Evolutionary conservation across 2,888 invertebrate genomes (phyloP), one percentile per base, ranked within the genome.

Genomic region (Caenorhabditis sp.): DNA sequence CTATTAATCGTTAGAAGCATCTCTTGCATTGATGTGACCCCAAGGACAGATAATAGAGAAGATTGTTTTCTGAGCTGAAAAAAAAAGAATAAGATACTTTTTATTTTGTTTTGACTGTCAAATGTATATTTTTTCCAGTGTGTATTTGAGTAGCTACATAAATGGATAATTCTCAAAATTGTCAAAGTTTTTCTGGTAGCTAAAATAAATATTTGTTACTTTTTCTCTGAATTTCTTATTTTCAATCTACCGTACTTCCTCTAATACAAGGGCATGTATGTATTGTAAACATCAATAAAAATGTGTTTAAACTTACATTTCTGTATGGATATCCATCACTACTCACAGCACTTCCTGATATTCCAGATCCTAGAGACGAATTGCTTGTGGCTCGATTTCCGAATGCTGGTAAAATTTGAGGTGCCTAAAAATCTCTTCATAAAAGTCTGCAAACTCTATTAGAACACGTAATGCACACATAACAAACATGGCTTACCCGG

Each of bases 1-100:
- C 84, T 87, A 19, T 83, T 81, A 36, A 88, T 73, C 24, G 69
- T 86, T 66, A 86, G 69, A 1, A 88, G 76, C 77, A 85, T 81
- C 63, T 87, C 87, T 70, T 86, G 87, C 76, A 83, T 83, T 23
- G 80, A 82, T 17, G 84, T 83, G 8, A 84, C 87, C 0, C 86
- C 86, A 49, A 81, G 66, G 0, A 83, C 79, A 10, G 81, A 81
- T 8, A 84, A 63, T 14, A 83, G 68, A 23, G 79, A 78, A 50
- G 81, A 73, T 77, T 86, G 77, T 74, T 78, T 78, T 53, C 81
- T 73, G 58, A 84, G 76, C 80, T 76, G 58, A 43, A 76, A 49
- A 21, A 27, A 19, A 8, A 58, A 1, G 5, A 10, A 58, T 19
- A n/a, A n/a, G n/a, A n/a, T n/a, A n/a, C n/a, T n/a, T n/a, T n/a